A percentile compares a stretch with the other conserved stretches of the same genome.
These are phyloP conservation scores for Drosophila sechellia DNA, from an alignment of 1,140 invertebrate species.

Conservation along the genomic window DNA sequence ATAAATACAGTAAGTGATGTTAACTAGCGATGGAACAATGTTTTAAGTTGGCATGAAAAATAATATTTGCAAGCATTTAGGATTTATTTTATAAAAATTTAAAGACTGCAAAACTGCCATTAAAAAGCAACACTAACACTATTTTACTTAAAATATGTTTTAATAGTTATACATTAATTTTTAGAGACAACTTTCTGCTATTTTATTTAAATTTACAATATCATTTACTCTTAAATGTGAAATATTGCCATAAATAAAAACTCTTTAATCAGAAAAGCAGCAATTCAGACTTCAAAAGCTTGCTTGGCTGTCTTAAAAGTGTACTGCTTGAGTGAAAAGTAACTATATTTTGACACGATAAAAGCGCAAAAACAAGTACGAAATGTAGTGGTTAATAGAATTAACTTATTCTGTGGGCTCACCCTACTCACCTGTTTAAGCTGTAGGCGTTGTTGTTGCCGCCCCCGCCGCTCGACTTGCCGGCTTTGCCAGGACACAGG, in stretches of 20 bases:
- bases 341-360: constrained; percentile 7
- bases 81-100: no score
- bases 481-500: constrained; percentile 86
- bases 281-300: neutral
- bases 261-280: neutral
- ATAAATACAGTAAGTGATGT: neutral
- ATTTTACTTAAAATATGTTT: no score
- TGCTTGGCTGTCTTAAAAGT: neutral
- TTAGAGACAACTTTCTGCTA: no score
- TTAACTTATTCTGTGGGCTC: no score
- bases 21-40: neutral
- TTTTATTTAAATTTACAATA: neutral
- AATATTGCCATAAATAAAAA: neutral
- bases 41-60: no score
- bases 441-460: constrained; percentile 79
- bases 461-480: constrained; percentile 59
- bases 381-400: neutral
- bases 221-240: neutral
- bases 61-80: no score
- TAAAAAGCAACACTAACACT: no score
- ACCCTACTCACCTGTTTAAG: constrained; percentile 70
- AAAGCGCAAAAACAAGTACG: neutral
- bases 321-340: neutral
- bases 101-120: no score
- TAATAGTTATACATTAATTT: no score